These are phyloP conservation scores for Balanococcus diminutus DNA, from an alignment of 2,888 invertebrate genomes.

Conservation along the genomic window DNA sequence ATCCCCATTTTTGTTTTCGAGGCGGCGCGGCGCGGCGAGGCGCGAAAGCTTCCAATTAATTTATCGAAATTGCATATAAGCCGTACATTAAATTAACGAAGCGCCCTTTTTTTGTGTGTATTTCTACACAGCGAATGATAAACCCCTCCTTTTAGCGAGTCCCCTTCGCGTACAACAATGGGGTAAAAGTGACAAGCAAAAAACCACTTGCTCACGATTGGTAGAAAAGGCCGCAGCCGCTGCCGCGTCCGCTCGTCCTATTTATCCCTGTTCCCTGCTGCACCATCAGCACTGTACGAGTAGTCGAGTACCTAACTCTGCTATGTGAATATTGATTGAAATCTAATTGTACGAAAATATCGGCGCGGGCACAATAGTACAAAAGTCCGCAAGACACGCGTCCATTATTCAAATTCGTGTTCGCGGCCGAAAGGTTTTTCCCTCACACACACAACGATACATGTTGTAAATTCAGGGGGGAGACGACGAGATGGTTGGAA, in stretches of 20 bases:
- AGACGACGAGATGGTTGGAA: background rate
- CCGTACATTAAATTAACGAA: constrained; percentile 39
- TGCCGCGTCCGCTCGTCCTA: background rate
- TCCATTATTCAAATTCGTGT: constrained; percentile 39
- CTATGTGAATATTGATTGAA: constrained; percentile 15
- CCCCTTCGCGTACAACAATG: background rate
- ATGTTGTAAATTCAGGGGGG: background rate
- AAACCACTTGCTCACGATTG: constrained; percentile 26
- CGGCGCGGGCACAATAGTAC: background rate
- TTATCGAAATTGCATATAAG: constrained; percentile 32
- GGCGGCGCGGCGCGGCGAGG: background rate
- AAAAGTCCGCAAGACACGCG: background rate
- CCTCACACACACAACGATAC: too few species aligned
- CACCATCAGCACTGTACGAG: background rate
- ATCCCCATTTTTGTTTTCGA: background rate
- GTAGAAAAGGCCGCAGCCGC: background rate
- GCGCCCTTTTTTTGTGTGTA: background rate
- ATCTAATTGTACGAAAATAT: constrained; percentile 41
- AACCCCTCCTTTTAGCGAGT: background rate
- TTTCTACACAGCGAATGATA: background rate
- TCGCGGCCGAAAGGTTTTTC: background rate
- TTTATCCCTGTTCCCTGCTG: background rate
- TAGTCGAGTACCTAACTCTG: background rate
- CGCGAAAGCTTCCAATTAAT: constrained; percentile 38
- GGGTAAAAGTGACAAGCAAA: constrained; percentile 15